Evolutionary conservation across 1,140 invertebrate species (phyloP).

Genomic region (Drosophila dunni): DNA sequence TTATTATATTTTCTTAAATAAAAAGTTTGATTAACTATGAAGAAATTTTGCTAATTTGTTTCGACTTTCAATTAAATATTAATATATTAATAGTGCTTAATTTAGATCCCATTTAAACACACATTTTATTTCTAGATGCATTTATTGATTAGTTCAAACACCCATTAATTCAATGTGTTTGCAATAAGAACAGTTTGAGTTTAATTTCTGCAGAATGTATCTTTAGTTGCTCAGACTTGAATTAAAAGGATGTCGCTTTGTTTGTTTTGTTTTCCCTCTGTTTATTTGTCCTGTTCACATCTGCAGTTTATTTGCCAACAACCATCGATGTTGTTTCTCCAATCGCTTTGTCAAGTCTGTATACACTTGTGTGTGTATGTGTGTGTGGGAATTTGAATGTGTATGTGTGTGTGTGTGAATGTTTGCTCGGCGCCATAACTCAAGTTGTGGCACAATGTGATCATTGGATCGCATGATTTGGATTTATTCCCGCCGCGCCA

Average conservation of each 20-base stretch:
- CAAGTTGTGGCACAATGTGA: slow-evolving; percentile 79
- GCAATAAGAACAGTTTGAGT: not conserved
- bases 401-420: slow-evolving; percentile 6
- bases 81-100: no score
- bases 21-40: no score
- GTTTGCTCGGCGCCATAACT: slow-evolving; percentile 68
- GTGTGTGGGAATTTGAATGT: slow-evolving; percentile 28
- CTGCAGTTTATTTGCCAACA: slow-evolving; percentile 71
- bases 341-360: slow-evolving; percentile 25
- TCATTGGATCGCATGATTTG: slow-evolving; percentile 83
- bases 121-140: no score
- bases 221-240: slow-evolving; percentile 17
- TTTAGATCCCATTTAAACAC: no score
- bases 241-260: slow-evolving; percentile 27
- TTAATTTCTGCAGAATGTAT: not conserved
- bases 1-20: no score
- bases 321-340: slow-evolving; percentile 60
- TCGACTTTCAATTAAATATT: no score
- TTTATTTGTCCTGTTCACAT: slow-evolving; percentile 65
- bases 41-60: no score
- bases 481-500: slow-evolving; percentile 78
- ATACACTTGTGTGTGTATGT: slow-evolving; percentile 18
- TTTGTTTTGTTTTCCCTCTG: slow-evolving; percentile 18
- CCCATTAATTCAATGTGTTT: no score
- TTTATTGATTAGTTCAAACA: no score